Evolutionary conservation across 1,140 invertebrate genomes (phyloP).

Genomic region (Lasaia peninsularis): DNA sequence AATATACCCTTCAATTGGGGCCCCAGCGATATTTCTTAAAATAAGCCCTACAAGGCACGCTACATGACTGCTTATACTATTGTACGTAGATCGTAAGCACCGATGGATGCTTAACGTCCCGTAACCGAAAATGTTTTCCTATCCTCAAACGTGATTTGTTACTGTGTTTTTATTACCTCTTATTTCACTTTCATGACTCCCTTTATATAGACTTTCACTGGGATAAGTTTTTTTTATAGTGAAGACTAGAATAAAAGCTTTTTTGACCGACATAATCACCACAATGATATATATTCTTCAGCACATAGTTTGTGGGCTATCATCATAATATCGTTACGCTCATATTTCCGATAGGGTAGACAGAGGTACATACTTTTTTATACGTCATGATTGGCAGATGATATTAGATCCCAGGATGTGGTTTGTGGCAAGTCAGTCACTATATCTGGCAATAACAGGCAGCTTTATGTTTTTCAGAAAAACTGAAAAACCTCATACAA

Average conservation of each 20-base stretch:
- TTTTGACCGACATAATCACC: too few relatives aligned
- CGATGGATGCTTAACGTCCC: slow-evolving; percentile 14
- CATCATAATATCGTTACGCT: background rate
- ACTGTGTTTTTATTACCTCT: slow-evolving; percentile 32
- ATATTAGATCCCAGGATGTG: background rate
- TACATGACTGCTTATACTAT: background rate
- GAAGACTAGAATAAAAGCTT: too few relatives aligned
- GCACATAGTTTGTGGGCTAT: too few relatives aligned
- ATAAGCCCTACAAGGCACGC: too few relatives aligned
- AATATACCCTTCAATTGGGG: too few relatives aligned
- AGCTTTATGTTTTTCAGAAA: too few relatives aligned
- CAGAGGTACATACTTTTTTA: background rate
- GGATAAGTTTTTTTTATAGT: background rate
- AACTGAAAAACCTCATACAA: too few relatives aligned
- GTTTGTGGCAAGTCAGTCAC: too few relatives aligned
- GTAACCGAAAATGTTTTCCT: slow-evolving; percentile 34
- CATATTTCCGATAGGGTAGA: background rate
- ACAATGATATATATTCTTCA: too few relatives aligned
- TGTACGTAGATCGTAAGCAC: slow-evolving; percentile 8
- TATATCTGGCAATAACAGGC: too few relatives aligned
- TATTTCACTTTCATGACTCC: slow-evolving; percentile 17
- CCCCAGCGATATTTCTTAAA: too few relatives aligned
- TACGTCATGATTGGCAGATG: too few relatives aligned
- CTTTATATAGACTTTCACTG: background rate
- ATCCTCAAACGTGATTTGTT: slow-evolving; percentile 36